Base-by-base conservation (phyloP, 2,888 invertebrate species). In the Pogonocherus hispidulus region DNA sequence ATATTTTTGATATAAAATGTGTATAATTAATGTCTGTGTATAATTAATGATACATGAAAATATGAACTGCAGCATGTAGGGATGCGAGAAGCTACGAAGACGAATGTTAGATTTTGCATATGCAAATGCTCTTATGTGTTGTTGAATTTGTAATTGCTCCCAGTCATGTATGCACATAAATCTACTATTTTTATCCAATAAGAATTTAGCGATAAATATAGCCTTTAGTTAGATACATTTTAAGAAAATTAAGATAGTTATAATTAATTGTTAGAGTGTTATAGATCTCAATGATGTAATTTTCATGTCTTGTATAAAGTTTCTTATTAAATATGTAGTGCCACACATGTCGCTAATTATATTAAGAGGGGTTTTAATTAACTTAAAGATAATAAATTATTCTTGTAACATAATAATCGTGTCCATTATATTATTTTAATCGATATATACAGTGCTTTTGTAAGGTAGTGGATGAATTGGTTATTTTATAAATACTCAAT, bases 71-170 rank as follows among this genome's bases (percentile, higher is more conserved):
- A 32, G 6, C 9, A 8, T 14, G 32, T 4, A 52, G 32, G 32
- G 52, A 32, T 52, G 52, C 32, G n/a, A 16, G 11, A 11, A n/a
- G 22, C 32, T 16, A 32, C 6, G 27, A 52, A 52, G 19, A 32
- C 52, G 18, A 52, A 52, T 32, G 52, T 52, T 32, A 32, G 32
- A 18, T 52, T 52, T 52, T 52, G 52, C 52, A 52, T 52, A 52
- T 52, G 52, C 32, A 52, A 52, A 52, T 52, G 52, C 8, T 16
- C 8, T 32, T 32, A 52, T 22, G 52, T 52, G 18, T 52, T 52
- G 32, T 52, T 52, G 52, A 52, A 52, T 32, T 32, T 52, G 52
- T 52, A 52, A 52, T 52, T 52, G 52, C 52, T 18, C 19, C 52
- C 32, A 27, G 32, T 52, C 52, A 32, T 27, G 52, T 32, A 52